Conservation (phyloP, 2,113 vertebrate genomes). For the Lichenostomus cassidix region DNA sequence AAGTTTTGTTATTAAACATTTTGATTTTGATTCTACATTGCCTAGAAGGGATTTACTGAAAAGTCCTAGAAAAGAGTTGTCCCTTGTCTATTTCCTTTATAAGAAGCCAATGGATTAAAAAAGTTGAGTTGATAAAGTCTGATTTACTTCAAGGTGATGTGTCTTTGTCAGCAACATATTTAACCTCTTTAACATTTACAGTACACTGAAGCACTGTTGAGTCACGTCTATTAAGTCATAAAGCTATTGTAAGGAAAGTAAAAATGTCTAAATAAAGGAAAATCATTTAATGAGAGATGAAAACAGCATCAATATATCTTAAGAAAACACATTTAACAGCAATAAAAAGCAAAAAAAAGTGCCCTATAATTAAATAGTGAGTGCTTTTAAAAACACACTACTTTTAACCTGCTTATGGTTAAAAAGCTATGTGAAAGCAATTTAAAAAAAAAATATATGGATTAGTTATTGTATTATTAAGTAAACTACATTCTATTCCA, state of each 20-base stretch:
- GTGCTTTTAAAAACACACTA: background rate
- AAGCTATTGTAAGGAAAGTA: background rate
- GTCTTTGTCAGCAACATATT: background rate
- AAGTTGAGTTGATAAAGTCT: background rate
- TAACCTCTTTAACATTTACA: background rate
- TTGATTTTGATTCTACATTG: background rate
- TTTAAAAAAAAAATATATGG: background rate
- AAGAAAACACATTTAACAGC: background rate
- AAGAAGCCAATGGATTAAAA: background rate
- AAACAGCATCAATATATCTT: background rate
- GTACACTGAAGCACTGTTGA: background rate
- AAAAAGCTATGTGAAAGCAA: background rate
- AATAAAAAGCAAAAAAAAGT: background rate
- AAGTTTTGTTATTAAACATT: background rate
- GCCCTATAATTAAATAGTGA: background rate
- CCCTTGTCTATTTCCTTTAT: background rate
- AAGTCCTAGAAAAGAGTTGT: background rate
- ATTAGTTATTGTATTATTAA: background rate
- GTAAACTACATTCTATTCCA: background rate
- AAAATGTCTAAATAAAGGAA: background rate
- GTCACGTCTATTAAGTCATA: background rate
- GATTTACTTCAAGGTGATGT: background rate
- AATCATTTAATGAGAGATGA: background rate
- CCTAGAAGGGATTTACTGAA: background rate
- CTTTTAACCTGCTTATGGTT: background rate